Conservation (phyloP, 2,888 invertebrate species). For the Osmoderma eremita region DNA sequence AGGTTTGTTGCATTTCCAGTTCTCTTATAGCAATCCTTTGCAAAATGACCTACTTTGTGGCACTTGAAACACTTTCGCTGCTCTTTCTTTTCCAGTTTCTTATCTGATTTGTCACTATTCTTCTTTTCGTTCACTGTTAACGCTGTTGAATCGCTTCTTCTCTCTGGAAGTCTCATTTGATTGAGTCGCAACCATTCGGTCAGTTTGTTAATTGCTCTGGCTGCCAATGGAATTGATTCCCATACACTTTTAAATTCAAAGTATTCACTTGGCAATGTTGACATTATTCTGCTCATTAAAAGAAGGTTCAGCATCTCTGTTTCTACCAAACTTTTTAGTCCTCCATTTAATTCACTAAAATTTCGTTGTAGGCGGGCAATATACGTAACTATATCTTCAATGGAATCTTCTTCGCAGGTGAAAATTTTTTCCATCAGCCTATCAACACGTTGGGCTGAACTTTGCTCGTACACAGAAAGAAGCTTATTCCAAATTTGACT, state of each 20-base stretch:
- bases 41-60: conserved; percentile 35
- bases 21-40: conserved; percentile 37
- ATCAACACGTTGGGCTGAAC: conserved; percentile 47
- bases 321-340: conserved; percentile 43
- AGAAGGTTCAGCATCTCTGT: conserved; percentile 44
- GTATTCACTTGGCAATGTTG: no score
- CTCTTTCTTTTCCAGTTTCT: no score
- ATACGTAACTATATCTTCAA: conserved; percentile 45
- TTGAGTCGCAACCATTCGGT: conserved; percentile 22
- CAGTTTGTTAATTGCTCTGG: conserved; percentile 38
- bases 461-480: conserved; percentile 45
- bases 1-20: neutral
- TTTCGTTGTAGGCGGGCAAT: conserved; percentile 42
- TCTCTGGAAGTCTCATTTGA: conserved; percentile 7
- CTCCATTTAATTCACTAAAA: conserved; percentile 44
- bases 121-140: no score
- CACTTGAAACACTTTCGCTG: no score
- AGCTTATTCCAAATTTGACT: conserved; percentile 38
- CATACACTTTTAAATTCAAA: conserved; percentile 45
- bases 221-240: conserved; percentile 39
- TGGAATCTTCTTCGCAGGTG: conserved; percentile 39
- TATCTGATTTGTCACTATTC: no score
- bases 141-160: no score
- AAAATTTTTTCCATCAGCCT: conserved; percentile 47
- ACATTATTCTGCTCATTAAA: conserved; percentile 44